phyloP scores from a whole-genome alignment of 2,888 invertebrate species.

The Idaea dimidiata region DNA sequence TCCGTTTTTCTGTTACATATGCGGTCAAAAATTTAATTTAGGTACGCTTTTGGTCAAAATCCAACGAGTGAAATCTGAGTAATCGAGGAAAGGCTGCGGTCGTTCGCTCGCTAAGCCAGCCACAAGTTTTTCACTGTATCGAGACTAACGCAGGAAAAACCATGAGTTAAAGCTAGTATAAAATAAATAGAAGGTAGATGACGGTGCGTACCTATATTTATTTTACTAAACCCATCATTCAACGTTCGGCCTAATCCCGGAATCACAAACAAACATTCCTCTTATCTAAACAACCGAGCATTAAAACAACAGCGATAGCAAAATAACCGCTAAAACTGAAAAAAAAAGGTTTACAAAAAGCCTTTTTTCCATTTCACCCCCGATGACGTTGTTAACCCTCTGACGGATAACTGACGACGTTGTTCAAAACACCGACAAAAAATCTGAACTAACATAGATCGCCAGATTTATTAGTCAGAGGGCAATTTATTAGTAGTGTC shows the following conservation, averaged over 20 bases:
- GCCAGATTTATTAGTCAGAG: conserved; percentile 44
- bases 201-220: not conserved
- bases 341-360: not conserved
- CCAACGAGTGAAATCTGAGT: no score
- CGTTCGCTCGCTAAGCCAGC: no score
- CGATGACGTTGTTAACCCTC: conserved; percentile 14
- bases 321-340: not conserved
- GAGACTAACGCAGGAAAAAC: no score
- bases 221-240: not conserved
- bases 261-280: not conserved
- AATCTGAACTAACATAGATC: conserved; percentile 46
- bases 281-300: not conserved
- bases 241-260: not conserved
- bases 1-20: no score
- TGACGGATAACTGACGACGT: conserved; percentile 20
- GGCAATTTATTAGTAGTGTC: conserved; percentile 46
- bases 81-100: no score
- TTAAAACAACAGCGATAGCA: not conserved
- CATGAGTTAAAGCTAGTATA: not conserved
- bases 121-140: no score
- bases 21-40: no score
- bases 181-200: not conserved
- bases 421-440: conserved; percentile 35
- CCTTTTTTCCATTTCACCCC: not conserved
- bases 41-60: no score